Base-by-base conservation (phyloP, 2,797 vertebrate species). In the Leuciscus waleckii region DNA sequence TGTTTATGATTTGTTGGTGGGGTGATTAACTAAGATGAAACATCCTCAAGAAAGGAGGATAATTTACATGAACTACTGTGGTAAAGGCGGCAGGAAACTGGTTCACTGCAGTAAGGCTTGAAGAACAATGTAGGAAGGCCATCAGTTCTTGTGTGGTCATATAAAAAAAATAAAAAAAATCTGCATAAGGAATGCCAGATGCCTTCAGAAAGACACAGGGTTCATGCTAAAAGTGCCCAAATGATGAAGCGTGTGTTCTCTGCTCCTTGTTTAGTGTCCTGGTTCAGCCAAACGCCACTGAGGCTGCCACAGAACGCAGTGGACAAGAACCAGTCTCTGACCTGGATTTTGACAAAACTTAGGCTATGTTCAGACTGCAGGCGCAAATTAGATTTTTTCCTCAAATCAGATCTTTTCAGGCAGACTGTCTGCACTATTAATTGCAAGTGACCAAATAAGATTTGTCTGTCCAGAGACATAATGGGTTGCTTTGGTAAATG, bases 31-130 rank as follows among this genome's bases (percentile, higher is more conserved):
- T 73, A 19, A 74, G 43, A 74, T 49, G 4, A 74, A 49, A 63
- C 77, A 58, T 77, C 32, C 51, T 79, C n/a, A 32, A 49, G n/a
- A 46, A 46, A 46, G n/a, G 56, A 65, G 58, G 41, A 67, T 43
- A 2, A 67, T 43, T 67, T n/a, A 39, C 23, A 77, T 77, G 21
- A 26, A 77, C 6, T 26, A 8, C 78, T 26, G 78, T 68, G 63
- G 61, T 65, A 23, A 56, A 37, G 26, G 41, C 10, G 2, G 26
- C 19, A 46, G n/a, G 61, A 78, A 65, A 21, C 58, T 46, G 37
- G 76, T 63, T 49, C 26, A 32, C 61, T 67, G 61, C 61, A 35
- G 63, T 32, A 80, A 32, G 29, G 9, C 61, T 80, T 68, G 7
- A 80, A 68, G 41, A 35, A 21, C 26, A 43, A 43, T 65, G 78